A percentile compares a stretch with the other conserved stretches of the same genome.
These are phyloP conservation scores for Limonius californicus DNA, from an alignment of 1,140 invertebrate species.

Conservation along the genomic window DNA sequence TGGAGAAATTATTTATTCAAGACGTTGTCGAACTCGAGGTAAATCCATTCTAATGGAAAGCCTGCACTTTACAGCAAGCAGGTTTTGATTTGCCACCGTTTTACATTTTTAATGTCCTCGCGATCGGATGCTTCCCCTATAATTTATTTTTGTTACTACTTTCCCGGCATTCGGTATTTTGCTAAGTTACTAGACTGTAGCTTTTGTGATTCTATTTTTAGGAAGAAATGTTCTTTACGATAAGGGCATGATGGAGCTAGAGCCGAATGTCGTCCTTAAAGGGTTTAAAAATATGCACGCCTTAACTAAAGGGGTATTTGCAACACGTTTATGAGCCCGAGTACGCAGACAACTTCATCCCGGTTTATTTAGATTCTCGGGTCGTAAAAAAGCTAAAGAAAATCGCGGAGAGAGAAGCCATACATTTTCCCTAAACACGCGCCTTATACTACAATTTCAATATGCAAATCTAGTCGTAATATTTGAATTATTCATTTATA, in stretches of 20 bases:
- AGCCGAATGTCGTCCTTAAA: background rate
- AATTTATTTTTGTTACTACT: too few relatives aligned
- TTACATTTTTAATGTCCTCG: too few relatives aligned
- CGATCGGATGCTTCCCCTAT: too few relatives aligned
- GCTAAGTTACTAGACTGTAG: too few relatives aligned
- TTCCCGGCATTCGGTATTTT: too few relatives aligned
- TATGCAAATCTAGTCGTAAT: slow-evolving; percentile 19
- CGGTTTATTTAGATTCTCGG: slow-evolving; percentile 1
- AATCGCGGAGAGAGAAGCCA: slow-evolving; percentile 2
- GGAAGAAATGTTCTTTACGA: background rate
- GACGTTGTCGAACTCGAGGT: too few relatives aligned
- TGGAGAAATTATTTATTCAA: too few relatives aligned
- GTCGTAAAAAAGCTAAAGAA: slow-evolving; percentile 10
- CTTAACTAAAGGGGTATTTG: background rate
- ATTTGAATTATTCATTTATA: slow-evolving; percentile 23
- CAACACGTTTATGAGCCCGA: background rate
- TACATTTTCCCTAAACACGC: slow-evolving; percentile 11
- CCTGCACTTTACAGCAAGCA: too few relatives aligned
- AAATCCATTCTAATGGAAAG: too few relatives aligned
- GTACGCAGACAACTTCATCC: slow-evolving; percentile 7
- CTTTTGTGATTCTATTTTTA: too few relatives aligned
- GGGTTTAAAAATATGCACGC: background rate
- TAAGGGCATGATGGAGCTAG: background rate
- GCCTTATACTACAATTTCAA: slow-evolving; percentile 14
- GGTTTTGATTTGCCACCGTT: too few relatives aligned